These are phyloP conservation scores for Subanguina moxae DNA, from an alignment of 1,140 invertebrate species.

Conservation along the genomic window DNA sequence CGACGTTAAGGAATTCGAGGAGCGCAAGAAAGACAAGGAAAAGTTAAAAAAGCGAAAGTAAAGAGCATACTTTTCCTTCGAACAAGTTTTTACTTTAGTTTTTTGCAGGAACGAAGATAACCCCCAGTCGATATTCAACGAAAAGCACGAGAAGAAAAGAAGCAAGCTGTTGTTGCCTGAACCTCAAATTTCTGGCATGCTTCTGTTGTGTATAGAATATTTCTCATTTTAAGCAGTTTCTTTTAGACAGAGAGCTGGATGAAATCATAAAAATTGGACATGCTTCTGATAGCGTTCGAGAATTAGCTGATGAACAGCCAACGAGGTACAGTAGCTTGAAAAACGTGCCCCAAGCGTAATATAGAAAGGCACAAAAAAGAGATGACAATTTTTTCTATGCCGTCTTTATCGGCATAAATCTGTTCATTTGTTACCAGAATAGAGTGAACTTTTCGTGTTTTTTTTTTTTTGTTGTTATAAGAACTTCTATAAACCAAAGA, in stretches of 20 bases:
- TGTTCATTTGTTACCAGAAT: too few species aligned
- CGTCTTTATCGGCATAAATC: too few species aligned
- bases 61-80: too few species aligned
- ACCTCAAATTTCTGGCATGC: slow-evolving; percentile 81
- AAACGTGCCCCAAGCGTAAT: background rate
- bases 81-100: too few species aligned
- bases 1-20: slow-evolving; percentile 62
- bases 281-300: slow-evolving; percentile 85
- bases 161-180: slow-evolving; percentile 91
- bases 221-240: too few species aligned
- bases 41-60: slow-evolving; percentile 54
- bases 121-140: slow-evolving; percentile 80
- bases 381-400: too few species aligned
- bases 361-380: background rate
- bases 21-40: slow-evolving; percentile 78
- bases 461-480: too few species aligned
- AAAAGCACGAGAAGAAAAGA: slow-evolving; percentile 84
- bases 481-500: too few species aligned
- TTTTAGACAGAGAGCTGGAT: slow-evolving; percentile 66
- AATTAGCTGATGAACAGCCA: slow-evolving; percentile 70
- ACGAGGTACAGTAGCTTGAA: slow-evolving; percentile 35
- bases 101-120: slow-evolving; percentile 72
- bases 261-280: slow-evolving; percentile 93
- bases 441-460: too few species aligned
- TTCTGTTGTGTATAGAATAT: too few species aligned